Conservation (phyloP, 2,888 invertebrate species). For the Caenorhabditis sp. region DNA sequence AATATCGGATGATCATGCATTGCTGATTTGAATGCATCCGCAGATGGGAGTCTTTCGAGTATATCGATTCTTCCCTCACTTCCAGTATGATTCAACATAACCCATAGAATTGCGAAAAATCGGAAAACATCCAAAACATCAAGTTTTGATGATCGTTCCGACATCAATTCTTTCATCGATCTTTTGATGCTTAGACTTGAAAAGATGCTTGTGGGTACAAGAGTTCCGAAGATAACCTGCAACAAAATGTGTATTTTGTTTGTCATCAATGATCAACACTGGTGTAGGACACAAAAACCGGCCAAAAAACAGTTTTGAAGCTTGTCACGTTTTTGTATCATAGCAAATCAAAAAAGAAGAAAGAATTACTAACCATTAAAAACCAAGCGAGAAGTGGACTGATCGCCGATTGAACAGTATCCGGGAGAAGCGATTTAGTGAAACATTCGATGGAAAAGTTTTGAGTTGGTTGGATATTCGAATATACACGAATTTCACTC, state of each 20-base stretch:
- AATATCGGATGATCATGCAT: constrained; percentile 66
- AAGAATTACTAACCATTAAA: constrained; percentile 8
- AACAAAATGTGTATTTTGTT: neutral
- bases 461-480: constrained; percentile 4
- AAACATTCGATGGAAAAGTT: constrained; percentile 11
- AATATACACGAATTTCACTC: constrained; percentile 27
- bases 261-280: neutral
- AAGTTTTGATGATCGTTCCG: constrained; percentile 52
- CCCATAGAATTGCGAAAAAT: constrained; percentile 67
- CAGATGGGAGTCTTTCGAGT: constrained; percentile 59
- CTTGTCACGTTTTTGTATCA: too few species aligned
- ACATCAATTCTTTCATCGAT: constrained; percentile 47
- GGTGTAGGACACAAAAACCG: too few species aligned
- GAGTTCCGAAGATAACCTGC: constrained; percentile 40
- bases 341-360: neutral
- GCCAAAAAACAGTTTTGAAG: neutral
- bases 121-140: constrained; percentile 58
- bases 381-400: constrained; percentile 25
- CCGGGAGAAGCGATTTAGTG: constrained; percentile 13
- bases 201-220: constrained; percentile 25
- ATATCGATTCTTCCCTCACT: constrained; percentile 67
- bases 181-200: constrained; percentile 34
- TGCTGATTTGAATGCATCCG: constrained; percentile 60
- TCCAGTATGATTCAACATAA: constrained; percentile 67
- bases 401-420: constrained; percentile 18